Percentiles rank a stretch among this genome's conserved stretches.
Conservation (phyloP, 1,140 invertebrate genomes). For the Forficula auricularia region DNA sequence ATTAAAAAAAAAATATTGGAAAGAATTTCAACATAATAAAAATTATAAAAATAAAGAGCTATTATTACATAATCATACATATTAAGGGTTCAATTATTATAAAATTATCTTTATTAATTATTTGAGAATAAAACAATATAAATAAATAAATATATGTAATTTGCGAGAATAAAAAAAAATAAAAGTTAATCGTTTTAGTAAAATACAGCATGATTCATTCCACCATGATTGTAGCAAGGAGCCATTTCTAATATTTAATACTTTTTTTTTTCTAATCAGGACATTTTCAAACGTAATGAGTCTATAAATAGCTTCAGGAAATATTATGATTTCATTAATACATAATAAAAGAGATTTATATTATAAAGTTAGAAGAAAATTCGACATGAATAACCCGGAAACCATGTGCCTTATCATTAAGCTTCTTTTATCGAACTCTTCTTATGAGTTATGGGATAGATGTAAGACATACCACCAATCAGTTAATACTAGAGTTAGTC, state of each 20-base stretch:
- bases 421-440: slow-evolving; percentile 20
- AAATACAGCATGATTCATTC: slow-evolving; percentile 7
- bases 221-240: neutral
- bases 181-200: too few relatives aligned
- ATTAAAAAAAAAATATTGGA: too few relatives aligned
- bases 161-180: neutral
- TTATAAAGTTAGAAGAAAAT: too few relatives aligned
- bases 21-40: too few relatives aligned
- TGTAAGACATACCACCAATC: slow-evolving; percentile 4
- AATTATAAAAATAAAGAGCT: too few relatives aligned
- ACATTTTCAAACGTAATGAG: neutral
- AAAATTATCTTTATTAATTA: too few relatives aligned
- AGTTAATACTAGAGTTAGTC: neutral
- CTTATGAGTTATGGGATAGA: slow-evolving; percentile 2
- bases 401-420: slow-evolving; percentile 28
- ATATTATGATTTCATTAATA: neutral
- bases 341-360: neutral
- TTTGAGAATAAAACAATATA: too few relatives aligned
- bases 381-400: slow-evolving; percentile 20
- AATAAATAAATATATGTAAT: too few relatives aligned
- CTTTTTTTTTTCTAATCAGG: neutral
- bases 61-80: too few relatives aligned
- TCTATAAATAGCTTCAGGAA: neutral
- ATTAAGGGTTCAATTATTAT: too few relatives aligned
- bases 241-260: slow-evolving; percentile 5